These are phyloP conservation scores for Macrotis lagotis DNA, from an alignment of 2,113 vertebrate species.

Conservation along the genomic window DNA sequence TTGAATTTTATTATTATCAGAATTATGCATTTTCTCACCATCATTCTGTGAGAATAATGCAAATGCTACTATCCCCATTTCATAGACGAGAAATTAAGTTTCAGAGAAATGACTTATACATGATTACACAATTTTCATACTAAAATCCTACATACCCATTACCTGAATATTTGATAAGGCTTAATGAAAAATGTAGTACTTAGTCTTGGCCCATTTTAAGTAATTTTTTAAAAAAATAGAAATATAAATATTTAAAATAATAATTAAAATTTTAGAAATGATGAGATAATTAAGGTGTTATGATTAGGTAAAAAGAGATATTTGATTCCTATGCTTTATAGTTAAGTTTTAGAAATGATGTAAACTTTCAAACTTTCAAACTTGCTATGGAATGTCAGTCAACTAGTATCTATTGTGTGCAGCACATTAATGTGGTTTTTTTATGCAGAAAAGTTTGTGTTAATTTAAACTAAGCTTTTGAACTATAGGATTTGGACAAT, in stretches of 20 bases:
- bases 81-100: neutral
- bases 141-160: neutral
- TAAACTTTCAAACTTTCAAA: neutral
- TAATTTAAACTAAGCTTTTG: neutral
- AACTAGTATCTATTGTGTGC: neutral
- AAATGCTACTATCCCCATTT: neutral
- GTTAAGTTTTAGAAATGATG: neutral
- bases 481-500: neutral
- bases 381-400: neutral
- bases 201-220: neutral
- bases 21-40: neutral
- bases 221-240: neutral
- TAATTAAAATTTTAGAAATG: neutral
- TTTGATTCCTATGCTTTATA: neutral
- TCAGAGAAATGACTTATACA: neutral
- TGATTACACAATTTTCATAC: neutral
- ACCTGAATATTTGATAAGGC: neutral
- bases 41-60: neutral
- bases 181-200: neutral
- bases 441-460: neutral
- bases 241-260: neutral
- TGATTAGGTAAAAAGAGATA: neutral
- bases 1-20: neutral
- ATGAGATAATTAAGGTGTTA: neutral
- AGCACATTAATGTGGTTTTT: neutral